Evolutionary conservation across 2,888 invertebrate species (phyloP).

Genomic region (Machimus rusticus): DNA sequence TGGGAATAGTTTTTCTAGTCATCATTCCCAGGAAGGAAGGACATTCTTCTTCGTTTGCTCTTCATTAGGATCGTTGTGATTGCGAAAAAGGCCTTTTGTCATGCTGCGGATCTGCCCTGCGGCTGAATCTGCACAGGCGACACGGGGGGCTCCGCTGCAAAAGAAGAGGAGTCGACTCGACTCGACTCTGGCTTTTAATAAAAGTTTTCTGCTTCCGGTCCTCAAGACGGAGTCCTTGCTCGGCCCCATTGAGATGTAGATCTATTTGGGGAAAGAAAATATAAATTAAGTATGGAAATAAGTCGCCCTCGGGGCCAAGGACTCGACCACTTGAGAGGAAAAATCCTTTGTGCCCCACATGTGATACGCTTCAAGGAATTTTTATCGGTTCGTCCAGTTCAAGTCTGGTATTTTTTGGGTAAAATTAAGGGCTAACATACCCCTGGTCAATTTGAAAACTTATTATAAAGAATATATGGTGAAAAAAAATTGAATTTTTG

Average conservation of each 20-base stretch:
- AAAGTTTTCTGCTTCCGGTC: conserved; percentile 14
- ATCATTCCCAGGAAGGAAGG: neutral
- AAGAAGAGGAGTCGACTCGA: neutral
- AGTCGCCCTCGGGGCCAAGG: neutral
- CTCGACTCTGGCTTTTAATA: neutral
- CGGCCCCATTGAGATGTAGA: neutral
- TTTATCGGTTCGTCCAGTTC: neutral
- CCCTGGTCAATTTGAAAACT: too few species aligned
- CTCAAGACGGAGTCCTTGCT: neutral
- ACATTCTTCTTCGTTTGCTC: conserved; percentile 34
- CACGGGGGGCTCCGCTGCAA: neutral
- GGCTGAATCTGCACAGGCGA: neutral
- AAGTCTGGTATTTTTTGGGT: neutral
- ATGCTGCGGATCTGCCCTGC: neutral
- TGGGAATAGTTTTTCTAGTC: neutral
- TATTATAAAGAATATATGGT: too few species aligned
- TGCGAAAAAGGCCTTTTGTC: conserved; percentile 7
- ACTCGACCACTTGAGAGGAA: neutral
- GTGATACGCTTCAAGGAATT: neutral
- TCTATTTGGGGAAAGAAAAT: neutral
- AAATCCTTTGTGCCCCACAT: neutral
- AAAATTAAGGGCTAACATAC: too few species aligned
- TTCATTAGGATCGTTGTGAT: conserved; percentile 29
- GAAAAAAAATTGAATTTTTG: too few species aligned
- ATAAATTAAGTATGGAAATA: neutral